Evolutionary conservation across 1,140 invertebrate genomes (phyloP).

Genomic region (Zaprionus lachaisei): DNA sequence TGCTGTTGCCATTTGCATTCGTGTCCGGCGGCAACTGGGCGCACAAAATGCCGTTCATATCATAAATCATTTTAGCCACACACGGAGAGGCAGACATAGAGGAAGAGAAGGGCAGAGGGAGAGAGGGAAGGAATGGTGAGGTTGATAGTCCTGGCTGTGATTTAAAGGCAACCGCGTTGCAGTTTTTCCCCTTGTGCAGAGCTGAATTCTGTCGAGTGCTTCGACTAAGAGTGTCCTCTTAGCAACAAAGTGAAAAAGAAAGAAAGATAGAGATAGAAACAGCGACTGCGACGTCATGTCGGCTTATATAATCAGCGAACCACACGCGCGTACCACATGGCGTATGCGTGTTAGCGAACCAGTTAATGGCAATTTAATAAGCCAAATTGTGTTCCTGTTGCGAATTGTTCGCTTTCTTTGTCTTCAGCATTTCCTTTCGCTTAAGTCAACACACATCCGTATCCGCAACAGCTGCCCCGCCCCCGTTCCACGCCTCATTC

Average conservation of each 20-base stretch:
- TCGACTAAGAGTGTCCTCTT: neutral
- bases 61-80: slow-evolving; percentile 70
- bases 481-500: neutral
- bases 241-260: neutral
- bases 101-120: too few species aligned
- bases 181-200: neutral
- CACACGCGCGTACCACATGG: slow-evolving; percentile 26
- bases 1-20: slow-evolving; percentile 47
- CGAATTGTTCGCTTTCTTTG: slow-evolving; percentile 40
- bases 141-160: neutral
- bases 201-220: neutral
- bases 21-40: slow-evolving; percentile 36
- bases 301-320: slow-evolving; percentile 62
- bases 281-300: slow-evolving; percentile 10
- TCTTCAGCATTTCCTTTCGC: slow-evolving; percentile 13
- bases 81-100: neutral
- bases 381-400: slow-evolving; percentile 67
- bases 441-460: slow-evolving; percentile 37
- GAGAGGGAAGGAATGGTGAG: neutral
- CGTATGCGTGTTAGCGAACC: slow-evolving; percentile 25
- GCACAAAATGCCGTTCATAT: slow-evolving; percentile 56
- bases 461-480: slow-evolving; percentile 11
- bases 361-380: slow-evolving; percentile 74
- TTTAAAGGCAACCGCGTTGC: neutral
- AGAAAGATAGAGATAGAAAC: neutral